These are phyloP conservation scores for Glandiceps talaboti DNA, from an alignment of 53 echinoderm and acorn worm species.

Conservation along the genomic window DNA sequence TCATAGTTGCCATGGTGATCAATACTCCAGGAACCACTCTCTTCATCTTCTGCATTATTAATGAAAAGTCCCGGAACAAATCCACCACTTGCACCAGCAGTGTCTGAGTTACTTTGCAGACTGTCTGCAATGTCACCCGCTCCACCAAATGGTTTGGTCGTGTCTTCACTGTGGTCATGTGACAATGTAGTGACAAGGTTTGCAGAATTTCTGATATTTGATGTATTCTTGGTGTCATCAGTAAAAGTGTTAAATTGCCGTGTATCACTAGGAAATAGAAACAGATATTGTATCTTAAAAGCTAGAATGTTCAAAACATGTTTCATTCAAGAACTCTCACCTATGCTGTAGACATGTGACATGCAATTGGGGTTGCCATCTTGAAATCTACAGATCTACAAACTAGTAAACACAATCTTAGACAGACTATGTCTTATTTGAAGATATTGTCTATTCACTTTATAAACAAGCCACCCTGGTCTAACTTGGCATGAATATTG, in stretches of 20 bases:
- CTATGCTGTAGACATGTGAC: too few species aligned
- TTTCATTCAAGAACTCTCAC: too few species aligned
- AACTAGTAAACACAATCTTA: too few species aligned
- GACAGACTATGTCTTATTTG: too few species aligned
- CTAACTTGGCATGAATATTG: too few species aligned
- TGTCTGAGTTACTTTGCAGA: neutral
- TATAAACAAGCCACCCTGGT: too few species aligned
- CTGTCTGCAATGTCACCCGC: neutral
- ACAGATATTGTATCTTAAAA: too few species aligned
- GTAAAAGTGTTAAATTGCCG: neutral
- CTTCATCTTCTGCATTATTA: constrained; percentile 37
- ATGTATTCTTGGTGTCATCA: neutral
- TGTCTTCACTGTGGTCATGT: neutral
- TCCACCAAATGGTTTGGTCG: neutral
- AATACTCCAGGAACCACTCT: constrained; percentile 82
- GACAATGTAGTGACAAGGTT: neutral
- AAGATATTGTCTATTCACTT: too few species aligned
- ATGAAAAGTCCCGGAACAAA: neutral
- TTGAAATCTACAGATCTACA: too few species aligned
- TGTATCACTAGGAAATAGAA: too few species aligned
- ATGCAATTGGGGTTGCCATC: too few species aligned
- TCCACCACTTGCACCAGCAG: neutral
- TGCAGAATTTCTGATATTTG: neutral
- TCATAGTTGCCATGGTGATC: constrained; percentile 41
- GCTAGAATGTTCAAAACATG: too few species aligned